Conservation (phyloP, 2,888 invertebrate species). For the Argyresthia goedartella region DNA sequence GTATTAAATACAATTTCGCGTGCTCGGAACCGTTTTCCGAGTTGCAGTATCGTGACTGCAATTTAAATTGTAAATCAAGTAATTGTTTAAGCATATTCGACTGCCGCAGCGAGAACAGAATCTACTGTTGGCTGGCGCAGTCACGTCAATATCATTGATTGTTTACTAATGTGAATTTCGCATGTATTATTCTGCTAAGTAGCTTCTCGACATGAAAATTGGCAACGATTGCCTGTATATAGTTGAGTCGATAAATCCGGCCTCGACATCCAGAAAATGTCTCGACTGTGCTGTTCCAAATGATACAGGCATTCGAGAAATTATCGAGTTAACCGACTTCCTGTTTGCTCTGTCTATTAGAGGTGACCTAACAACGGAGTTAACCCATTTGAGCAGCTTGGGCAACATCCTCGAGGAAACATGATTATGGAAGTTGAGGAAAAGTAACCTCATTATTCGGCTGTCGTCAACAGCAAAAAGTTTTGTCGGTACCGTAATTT, state of each 20-base stretch:
- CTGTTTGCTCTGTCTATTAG: conserved; percentile 21
- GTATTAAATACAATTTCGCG: conserved; percentile 26
- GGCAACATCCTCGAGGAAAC: conserved; percentile 1
- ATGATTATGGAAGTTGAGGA: neutral
- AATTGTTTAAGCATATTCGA: conserved; percentile 4
- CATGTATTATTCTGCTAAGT: no score
- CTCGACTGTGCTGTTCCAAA: neutral
- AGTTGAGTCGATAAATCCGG: neutral
- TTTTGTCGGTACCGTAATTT: no score
- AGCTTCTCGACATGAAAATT: neutral
- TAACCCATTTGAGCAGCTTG: neutral
- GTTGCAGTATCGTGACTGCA: conserved; percentile 48
- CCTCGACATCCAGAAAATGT: conserved; percentile 10
- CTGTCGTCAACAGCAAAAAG: no score
- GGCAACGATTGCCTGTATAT: neutral
- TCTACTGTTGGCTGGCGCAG: neutral
- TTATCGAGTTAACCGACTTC: conserved; percentile 58
- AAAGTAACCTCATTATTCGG: neutral
- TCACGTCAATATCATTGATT: no score
- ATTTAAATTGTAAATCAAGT: conserved; percentile 17
- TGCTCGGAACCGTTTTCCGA: conserved; percentile 37
- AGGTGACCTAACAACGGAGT: neutral
- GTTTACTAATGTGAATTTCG: no score
- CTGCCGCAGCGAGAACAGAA: neutral
- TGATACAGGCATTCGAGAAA: conserved; percentile 37